These are phyloP conservation scores for Passer montanus DNA, from an alignment of 2,113 vertebrate species.

Conservation along the genomic window DNA sequence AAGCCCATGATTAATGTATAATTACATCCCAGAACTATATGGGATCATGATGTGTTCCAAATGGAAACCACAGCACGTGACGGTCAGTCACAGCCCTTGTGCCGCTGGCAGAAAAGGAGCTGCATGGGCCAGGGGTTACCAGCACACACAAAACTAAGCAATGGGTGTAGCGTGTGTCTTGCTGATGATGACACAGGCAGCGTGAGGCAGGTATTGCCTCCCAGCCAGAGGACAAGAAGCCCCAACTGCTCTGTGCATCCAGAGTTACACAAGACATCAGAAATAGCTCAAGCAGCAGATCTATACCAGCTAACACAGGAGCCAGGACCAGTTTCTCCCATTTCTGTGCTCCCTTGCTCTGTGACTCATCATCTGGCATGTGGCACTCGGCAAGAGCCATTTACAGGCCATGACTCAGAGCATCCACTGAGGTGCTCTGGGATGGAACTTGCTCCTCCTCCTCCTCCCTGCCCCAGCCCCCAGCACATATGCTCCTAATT, in stretches of 20 bases:
- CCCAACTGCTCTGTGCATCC: not conserved
- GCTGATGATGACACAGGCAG: not conserved
- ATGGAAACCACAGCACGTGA: not conserved
- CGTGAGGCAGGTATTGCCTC: not conserved
- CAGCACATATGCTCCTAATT: constrained; percentile 3
- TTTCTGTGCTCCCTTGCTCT: constrained; percentile 46
- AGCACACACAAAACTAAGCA: not conserved
- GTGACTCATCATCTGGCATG: constrained; percentile 44
- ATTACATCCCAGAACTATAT: not conserved
- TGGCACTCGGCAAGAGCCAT: not conserved
- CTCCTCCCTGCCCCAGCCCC: not conserved
- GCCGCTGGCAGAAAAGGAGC: not conserved
- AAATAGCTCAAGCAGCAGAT: not conserved
- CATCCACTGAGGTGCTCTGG: not conserved
- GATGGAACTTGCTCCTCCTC: not conserved
- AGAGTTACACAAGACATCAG: not conserved
- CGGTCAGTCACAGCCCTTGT: not conserved
- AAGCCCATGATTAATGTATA: not conserved
- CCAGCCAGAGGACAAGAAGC: not conserved
- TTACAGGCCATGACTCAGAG: constrained; percentile 28
- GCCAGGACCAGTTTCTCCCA: not conserved
- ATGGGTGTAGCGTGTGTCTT: not conserved
- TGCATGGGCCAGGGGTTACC: not conserved
- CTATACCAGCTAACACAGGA: not conserved
- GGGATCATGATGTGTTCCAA: constrained; percentile 16